These are phyloP conservation scores for Drosophila mimetica DNA, from an alignment of 2,888 invertebrate species.

Conservation along the genomic window DNA sequence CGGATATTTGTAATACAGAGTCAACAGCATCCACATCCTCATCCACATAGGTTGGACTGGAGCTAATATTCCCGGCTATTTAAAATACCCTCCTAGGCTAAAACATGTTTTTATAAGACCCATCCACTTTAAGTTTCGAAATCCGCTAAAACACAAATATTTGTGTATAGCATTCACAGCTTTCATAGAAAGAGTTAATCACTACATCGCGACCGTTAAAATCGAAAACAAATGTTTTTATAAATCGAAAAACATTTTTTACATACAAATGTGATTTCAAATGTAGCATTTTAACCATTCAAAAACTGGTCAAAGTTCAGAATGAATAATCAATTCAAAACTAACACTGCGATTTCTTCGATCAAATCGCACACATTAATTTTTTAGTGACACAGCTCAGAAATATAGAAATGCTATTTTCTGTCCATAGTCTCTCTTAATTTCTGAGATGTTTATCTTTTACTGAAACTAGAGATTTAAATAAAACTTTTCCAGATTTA, in stretches of 20 bases:
- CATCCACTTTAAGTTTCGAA: conserved; percentile 2
- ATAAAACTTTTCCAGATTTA: background rate
- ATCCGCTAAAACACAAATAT: conserved; percentile 1
- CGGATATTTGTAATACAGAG: conserved; percentile 45
- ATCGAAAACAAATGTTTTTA: background rate
- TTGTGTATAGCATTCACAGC: background rate
- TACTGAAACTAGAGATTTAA: too few relatives aligned
- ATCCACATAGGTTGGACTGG: conserved; percentile 21
- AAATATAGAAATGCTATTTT: background rate
- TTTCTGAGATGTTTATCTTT: background rate
- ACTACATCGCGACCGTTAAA: background rate
- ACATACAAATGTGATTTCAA: conserved; percentile 11
- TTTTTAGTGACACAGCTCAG: background rate
- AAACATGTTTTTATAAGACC: conserved; percentile 1
- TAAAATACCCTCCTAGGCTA: background rate
- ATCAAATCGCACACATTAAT: background rate
- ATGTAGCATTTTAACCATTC: background rate
- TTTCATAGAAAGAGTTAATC: conserved; percentile 14
- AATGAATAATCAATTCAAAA: background rate
- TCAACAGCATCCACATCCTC: conserved; percentile 57
- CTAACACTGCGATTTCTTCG: background rate
- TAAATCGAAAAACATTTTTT: background rate
- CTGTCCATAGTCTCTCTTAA: background rate
- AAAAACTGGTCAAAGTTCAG: background rate
- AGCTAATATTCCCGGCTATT: background rate